phyloP scores from a whole-genome alignment of 2,113 vertebrate genomes.

The Sclerurus mexicanus region DNA sequence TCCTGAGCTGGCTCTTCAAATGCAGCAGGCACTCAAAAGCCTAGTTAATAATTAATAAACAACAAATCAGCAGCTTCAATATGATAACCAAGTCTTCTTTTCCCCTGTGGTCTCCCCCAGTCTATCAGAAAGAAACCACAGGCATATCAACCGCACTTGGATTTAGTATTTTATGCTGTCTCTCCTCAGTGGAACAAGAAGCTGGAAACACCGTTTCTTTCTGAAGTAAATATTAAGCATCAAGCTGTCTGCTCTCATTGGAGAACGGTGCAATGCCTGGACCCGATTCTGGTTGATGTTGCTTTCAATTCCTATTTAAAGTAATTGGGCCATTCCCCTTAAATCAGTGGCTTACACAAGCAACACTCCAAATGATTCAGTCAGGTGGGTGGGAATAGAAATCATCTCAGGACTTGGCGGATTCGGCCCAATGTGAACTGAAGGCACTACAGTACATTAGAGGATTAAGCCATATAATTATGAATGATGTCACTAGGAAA shows the following conservation, averaged over 20 bases:
- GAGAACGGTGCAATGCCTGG: background rate
- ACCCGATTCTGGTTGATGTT: background rate
- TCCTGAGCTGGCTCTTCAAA: background rate
- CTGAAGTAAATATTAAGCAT: background rate
- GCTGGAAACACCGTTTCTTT: background rate
- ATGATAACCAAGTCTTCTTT: conserved; percentile 20
- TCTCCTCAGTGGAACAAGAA: background rate
- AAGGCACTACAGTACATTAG: conserved; percentile 20
- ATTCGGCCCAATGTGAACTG: background rate
- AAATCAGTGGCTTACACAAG: conserved; percentile 3
- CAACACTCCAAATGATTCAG: background rate
- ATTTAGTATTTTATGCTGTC: background rate
- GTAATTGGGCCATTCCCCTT: conserved; percentile 5
- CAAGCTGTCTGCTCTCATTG: background rate
- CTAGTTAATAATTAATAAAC: conserved; percentile 57
- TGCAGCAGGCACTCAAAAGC: background rate
- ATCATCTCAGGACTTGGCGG: background rate
- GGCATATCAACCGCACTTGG: background rate
- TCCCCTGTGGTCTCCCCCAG: conserved; percentile 15
- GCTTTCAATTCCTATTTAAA: background rate
- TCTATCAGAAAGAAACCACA: conserved; percentile 11
- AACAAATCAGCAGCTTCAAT: conserved; percentile 34
- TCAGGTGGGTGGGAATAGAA: background rate
- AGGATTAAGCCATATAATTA: conserved; percentile 40
- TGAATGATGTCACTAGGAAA: conserved; percentile 32